Evolutionary conservation across 2,113 vertebrate species (phyloP).

Genomic region (Dipodomys merriami): DNA sequence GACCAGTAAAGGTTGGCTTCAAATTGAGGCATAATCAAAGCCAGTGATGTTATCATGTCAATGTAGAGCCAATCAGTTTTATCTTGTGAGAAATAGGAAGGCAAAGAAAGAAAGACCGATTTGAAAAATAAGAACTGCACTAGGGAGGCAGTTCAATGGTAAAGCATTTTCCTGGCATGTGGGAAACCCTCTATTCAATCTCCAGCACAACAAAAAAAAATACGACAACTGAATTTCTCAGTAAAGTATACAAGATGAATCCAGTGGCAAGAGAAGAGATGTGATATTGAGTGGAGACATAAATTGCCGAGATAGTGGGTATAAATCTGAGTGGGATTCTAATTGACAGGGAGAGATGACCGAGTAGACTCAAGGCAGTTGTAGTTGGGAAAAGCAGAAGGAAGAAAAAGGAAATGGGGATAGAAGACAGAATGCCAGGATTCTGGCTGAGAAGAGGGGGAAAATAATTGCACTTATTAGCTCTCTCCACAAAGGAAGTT

Average conservation of each 20-base stretch:
- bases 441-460: background rate
- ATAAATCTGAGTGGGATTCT: background rate
- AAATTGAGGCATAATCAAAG: background rate
- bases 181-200: background rate
- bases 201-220: background rate
- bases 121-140: background rate
- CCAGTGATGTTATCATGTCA: background rate
- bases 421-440: background rate
- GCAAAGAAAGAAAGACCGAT: background rate
- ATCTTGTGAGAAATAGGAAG: background rate
- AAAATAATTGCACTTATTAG: background rate
- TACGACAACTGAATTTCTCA: background rate
- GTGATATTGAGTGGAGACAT: background rate
- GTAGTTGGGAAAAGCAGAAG: background rate
- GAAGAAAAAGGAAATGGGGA: background rate
- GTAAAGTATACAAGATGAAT: background rate
- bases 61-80: background rate
- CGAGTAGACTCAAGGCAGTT: background rate
- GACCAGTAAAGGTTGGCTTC: background rate
- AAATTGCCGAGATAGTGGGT: background rate
- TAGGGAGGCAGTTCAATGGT: background rate
- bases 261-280: background rate
- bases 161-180: background rate
- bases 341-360: background rate
- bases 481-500: background rate